phyloP scores from a whole-genome alignment of 2,888 invertebrate species.

The Parnassius apollo region DNA sequence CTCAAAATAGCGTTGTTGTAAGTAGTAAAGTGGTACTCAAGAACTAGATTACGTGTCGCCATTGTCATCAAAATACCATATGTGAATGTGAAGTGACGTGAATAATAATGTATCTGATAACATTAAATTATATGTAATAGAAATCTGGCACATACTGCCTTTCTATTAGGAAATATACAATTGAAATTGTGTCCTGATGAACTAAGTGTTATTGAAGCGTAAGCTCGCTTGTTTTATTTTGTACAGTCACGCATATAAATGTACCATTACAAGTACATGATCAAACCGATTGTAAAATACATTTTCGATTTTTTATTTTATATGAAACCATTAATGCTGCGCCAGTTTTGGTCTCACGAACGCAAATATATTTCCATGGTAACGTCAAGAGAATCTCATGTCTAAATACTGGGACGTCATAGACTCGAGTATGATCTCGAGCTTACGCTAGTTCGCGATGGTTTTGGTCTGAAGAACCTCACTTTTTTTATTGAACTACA shows the following conservation, averaged over 20 bases:
- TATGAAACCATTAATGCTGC: conserved; percentile 11
- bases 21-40: too few relatives aligned
- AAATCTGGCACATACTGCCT: conserved; percentile 12
- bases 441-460: too few relatives aligned
- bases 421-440: too few relatives aligned
- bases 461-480: too few relatives aligned
- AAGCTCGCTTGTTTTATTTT: neutral
- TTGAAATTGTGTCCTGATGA: conserved; percentile 7
- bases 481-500: too few relatives aligned
- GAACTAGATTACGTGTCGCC: neutral
- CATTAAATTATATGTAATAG: conserved; percentile 4
- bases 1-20: too few relatives aligned
- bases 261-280: neutral
- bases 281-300: conserved; percentile 3
- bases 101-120: conserved; percentile 17
- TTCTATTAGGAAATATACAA: conserved; percentile 17
- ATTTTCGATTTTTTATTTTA: neutral
- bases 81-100: conserved; percentile 10
- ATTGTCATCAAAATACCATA: conserved; percentile 1
- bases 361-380: conserved; percentile 7
- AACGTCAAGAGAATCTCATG: conserved; percentile 11
- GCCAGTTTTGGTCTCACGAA: conserved; percentile 9
- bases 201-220: too few relatives aligned
- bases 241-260: neutral
- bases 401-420: too few relatives aligned